Base-by-base conservation (phyloP, 2,888 invertebrate species). In the Meteorus cinctellus region DNA sequence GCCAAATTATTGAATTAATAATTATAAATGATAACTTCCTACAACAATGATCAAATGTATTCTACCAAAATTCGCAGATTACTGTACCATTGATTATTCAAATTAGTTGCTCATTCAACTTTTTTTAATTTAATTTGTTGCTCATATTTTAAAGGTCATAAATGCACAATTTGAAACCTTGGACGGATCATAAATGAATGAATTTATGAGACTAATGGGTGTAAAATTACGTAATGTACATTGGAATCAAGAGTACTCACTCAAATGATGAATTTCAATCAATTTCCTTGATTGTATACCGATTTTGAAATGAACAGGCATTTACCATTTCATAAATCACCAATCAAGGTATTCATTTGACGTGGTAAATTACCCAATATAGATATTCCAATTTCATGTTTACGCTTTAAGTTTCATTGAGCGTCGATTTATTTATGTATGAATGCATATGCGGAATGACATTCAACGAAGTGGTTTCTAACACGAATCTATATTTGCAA, bases 401-500 rank as follows among this genome's bases (percentile, higher is more conserved):
- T 1, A 16, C 1, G n/a, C 4, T 16, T n/a, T n/a, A 2, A 16
- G n/a, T 48, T 14, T n/a, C 48, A 48, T 48, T 16, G n/a, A 48
- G 14, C n/a, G n/a, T 48, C 3, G 2, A n/a, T 48, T 4, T 31
- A 62, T 62, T 27, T 62, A 62, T 29, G 27, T 59, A 27, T 31
- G 31, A 62, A 62, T 29, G 24, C 27, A 62, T 62, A 29, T 19
- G 27, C 10, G 14, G 31, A 59, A n/a, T 59, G 19, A 62, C 27
- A 14, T n/a, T n/a, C 29, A 63, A 63, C 29, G 63, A 63, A 63
- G 6, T 4, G 14, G 63, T 8, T 31, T 16, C n/a, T 8, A 31
- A 63, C 16, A 63, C 34, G 16, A 63, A 31, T 31, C n/a, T 31
- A 63, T 31, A 63, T 63, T 63, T 34, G 63, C 34, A 34, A 63